Percentiles rank a stretch among this genome's conserved stretches.
Conservation (phyloP, 2,113 vertebrate species). For the Anas platyrhynchos region DNA sequence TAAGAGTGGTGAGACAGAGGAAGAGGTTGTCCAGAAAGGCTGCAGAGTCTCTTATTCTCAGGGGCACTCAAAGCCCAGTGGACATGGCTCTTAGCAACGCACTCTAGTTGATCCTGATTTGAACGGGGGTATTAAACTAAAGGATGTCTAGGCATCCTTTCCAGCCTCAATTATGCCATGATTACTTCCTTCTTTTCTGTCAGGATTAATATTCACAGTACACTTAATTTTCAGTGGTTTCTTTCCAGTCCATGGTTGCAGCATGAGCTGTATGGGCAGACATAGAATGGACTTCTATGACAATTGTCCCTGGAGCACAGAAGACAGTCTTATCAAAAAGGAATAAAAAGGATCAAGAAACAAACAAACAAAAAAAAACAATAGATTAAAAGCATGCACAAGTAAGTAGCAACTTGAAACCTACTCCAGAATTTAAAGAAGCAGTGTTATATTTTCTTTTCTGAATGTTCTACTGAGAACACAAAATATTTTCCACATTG, state of each 20-base stretch:
- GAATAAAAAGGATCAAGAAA: not conserved
- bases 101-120: not conserved
- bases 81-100: not conserved
- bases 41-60: not conserved
- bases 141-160: not conserved
- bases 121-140: not conserved
- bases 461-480: not conserved
- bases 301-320: not conserved
- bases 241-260: not conserved
- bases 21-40: not conserved
- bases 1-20: not conserved
- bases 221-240: not conserved
- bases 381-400: not conserved
- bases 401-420: not conserved
- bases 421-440: not conserved
- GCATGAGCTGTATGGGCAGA: not conserved
- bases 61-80: not conserved
- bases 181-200: constrained; percentile 38
- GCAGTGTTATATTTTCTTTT: not conserved
- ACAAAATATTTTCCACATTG: not conserved
- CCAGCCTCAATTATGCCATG: not conserved
- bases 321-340: not conserved
- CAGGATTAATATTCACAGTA: not conserved
- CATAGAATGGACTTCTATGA: not conserved
- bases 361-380: not conserved